Percentiles rank a stretch among this genome's conserved stretches.
These are phyloP conservation scores for Crax fasciolata DNA, from an alignment of 2,797 vertebrate species.

Conservation along the genomic window DNA sequence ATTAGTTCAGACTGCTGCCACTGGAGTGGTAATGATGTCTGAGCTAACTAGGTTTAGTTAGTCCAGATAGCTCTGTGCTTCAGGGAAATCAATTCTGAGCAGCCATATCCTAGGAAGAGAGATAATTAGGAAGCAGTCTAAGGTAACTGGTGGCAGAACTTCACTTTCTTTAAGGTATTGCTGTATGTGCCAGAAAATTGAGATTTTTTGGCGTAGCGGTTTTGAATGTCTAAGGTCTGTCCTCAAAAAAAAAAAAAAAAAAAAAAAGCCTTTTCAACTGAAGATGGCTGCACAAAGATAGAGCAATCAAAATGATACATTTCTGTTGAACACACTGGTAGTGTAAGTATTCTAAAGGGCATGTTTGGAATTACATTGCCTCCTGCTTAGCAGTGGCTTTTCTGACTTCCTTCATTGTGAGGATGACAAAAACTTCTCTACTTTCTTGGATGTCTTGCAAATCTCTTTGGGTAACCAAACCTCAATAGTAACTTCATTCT, in stretches of 20 bases:
- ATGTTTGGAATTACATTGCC: not conserved
- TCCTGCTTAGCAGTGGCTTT: conserved; percentile 8
- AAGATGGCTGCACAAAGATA: not conserved
- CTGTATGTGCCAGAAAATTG: not conserved
- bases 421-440: not conserved
- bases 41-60: conserved; percentile 57
- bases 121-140: conserved; percentile 47
- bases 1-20: conserved; percentile 2
- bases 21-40: conserved; percentile 52
- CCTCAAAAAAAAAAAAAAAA: not conserved
- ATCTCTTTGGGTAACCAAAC: not conserved
- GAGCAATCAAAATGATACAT: not conserved
- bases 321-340: not conserved
- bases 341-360: not conserved
- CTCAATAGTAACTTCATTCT: not conserved
- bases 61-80: conserved; percentile 41
- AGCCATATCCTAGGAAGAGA: not conserved
- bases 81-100: conserved; percentile 36
- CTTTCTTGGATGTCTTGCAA: not conserved
- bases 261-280: not conserved
- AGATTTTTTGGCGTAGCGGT: not conserved
- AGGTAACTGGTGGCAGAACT: conserved; percentile 11
- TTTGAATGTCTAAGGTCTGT: not conserved
- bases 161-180: not conserved
- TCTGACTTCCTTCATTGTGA: not conserved